Base-by-base conservation (phyloP, 2,113 vertebrate genomes). In the Nibea coibor region DNA sequence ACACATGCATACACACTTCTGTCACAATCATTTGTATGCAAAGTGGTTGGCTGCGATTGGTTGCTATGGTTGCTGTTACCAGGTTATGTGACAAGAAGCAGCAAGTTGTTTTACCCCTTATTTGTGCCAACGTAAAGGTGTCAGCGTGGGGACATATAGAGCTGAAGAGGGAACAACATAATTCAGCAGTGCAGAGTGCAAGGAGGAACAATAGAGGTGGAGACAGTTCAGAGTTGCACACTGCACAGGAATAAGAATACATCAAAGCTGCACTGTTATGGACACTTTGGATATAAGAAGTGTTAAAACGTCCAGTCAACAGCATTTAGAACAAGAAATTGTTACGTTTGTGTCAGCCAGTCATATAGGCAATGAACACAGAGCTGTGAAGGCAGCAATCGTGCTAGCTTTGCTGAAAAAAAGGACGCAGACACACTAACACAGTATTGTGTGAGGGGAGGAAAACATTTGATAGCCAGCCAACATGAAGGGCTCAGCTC, bases 51-150 rank as follows among this genome's bases (percentile, higher is more conserved):
- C 83, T 86, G 82, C 42, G 19, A 85, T 47, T 72, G 74, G 91
- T 92, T 93, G 92, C 92, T 82, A 94, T 93, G 91, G 92, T 88
- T 91, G 81, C 90, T 77, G 88, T 89, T 92, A 86, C 88, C 86
- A 93, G 88, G 89, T 90, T 87, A 82, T 90, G 72, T 85, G 89
- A 89, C 86, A 76, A 86, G 84, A 87, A 76, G 77, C 78, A 73
- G 72, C 59, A 87, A 85, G 72, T 87, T 86, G 70, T 69, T 88
- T 84, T 81, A 85, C 71, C 62, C 82, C 63, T 72, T 65, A 75
- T 88, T 84, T 66, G 63, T 77, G 80, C 71, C 58, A 78, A 73
- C 59, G 78, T 72, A 73, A 84, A 82, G 74, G 75, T 83, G 79
- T 81, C 72, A 45, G 42, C 31, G 26, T 14, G 50, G 81, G 66